Base-by-base conservation (phyloP, 2,888 invertebrate genomes). In the Catotricha subobsoleta region DNA sequence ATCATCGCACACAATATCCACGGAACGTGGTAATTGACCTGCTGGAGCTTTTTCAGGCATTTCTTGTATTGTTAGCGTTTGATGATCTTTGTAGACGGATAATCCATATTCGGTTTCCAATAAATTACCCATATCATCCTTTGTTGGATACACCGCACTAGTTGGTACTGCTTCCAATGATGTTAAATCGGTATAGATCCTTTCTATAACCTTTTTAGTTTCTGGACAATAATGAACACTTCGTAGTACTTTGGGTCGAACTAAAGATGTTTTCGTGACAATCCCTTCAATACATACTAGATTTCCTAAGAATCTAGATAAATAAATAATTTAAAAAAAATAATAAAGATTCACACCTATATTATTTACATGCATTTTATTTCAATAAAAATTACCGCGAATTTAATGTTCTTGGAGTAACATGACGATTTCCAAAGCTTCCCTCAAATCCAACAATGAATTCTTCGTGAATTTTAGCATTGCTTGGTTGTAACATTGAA, bases 1-100 rank as follows among this genome's bases (percentile, higher is more conserved):
- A 59, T 94, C 82, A 59, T 98, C 98, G 51, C 86, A 82, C 42
- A 98, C 76, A 30, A 98, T 74, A 57, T 98, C 97, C 3, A 98
- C 81, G 47, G 90, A 84, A 27, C 97, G 72, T 0, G 97, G 98
- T 50, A 99, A 64, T 59, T 98, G 98, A 2, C 95, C 86, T 1
- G 95, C 90, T 0, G 98, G 98, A 1, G 98, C 92, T 53, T 91
- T 88, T 62, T 99, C 98, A 0, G 98, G 98, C 90, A 98, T 92
- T 67, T 99, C 98, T 68, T 98, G 98, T 43, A 99, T 84, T 9
- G 88, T 84, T 41, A 98, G 67, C 0, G 91, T 88, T 65, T 99
- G 98, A 62, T 98, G 95, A 62, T 99, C 95, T 65, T 95, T 95
- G 64, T 94, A 99, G 0, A 75, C 71, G 1, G 88, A 92, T 18